phyloP scores from a whole-genome alignment of 2,113 vertebrate genomes.

The Microcebus ravelobensis region DNA sequence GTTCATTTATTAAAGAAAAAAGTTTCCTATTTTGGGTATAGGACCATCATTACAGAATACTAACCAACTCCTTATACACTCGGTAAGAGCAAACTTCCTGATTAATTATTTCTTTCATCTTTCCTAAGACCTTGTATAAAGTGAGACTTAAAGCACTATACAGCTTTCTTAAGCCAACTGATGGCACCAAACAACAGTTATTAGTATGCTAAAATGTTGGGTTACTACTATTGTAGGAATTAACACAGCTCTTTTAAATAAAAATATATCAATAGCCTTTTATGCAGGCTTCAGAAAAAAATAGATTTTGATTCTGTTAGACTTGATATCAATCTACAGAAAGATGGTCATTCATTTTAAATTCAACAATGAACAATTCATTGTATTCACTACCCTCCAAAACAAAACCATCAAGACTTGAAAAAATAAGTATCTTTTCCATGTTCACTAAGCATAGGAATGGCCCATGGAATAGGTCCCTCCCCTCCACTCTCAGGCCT shows the following conservation, averaged over 20 bases:
- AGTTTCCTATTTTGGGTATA: background rate
- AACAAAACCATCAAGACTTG: background rate
- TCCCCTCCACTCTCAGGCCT: background rate
- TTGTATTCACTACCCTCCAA: background rate
- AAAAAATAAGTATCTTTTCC: background rate
- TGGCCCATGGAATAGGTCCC: background rate
- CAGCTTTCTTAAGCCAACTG: background rate
- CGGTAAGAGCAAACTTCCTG: background rate
- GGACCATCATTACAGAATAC: background rate
- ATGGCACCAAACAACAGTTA: background rate
- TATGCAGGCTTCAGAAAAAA: conserved; percentile 36
- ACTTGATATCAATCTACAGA: conserved; percentile 14
- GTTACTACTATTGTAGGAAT: background rate
- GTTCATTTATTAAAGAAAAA: conserved; percentile 52
- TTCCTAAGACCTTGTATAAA: conserved; percentile 26
- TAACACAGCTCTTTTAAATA: conserved; percentile 32
- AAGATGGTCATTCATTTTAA: conserved; percentile 29
- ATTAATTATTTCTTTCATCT: background rate
- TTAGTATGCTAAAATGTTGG: background rate
- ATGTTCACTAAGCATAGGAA: background rate
- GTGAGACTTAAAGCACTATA: background rate
- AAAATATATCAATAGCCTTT: conserved; percentile 39
- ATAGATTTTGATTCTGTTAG: conserved; percentile 37
- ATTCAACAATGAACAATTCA: conserved; percentile 21
- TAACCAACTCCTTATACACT: background rate